Percentiles rank a stretch among this genome's conserved stretches.
These are phyloP conservation scores for Phataginus tetradactyla DNA, from an alignment of 2,797 vertebrate species.

Conservation along the genomic window DNA sequence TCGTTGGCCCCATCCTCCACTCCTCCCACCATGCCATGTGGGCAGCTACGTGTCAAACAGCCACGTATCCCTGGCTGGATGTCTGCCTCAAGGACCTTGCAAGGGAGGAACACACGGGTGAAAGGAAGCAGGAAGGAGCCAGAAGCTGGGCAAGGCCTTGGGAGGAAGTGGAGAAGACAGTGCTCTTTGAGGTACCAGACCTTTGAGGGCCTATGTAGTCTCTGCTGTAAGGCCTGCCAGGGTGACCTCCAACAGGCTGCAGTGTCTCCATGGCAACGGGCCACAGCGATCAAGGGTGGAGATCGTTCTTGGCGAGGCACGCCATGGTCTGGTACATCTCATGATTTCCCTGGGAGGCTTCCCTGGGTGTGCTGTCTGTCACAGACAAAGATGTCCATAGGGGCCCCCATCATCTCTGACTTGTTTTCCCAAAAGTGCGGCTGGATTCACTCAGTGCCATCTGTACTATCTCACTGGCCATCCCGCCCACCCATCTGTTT, in stretches of 20 bases:
- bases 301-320: constrained; percentile 37
- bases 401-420: constrained; percentile 45
- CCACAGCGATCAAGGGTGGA: constrained; percentile 63
- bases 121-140: background rate
- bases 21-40: background rate
- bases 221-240: background rate
- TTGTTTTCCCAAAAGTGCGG: constrained; percentile 72
- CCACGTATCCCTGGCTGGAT: background rate
- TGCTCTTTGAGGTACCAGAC: background rate
- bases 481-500: constrained; percentile 71
- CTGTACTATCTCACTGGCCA: constrained; percentile 70
- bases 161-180: background rate
- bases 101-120: background rate
- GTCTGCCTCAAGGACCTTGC: background rate
- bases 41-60: background rate
- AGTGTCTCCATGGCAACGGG: background rate
- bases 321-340: constrained; percentile 61
- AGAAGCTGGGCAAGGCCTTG: background rate
- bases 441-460: constrained; percentile 73
- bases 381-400: background rate
- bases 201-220: background rate
- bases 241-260: constrained; percentile 24
- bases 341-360: constrained; percentile 44
- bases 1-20: background rate
- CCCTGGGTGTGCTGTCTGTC: constrained; percentile 53